Evolutionary conservation across 2,113 vertebrate species (phyloP), one percentile per base, ranked within the genome.

Genomic region (Oostethus manadensis): DNA sequence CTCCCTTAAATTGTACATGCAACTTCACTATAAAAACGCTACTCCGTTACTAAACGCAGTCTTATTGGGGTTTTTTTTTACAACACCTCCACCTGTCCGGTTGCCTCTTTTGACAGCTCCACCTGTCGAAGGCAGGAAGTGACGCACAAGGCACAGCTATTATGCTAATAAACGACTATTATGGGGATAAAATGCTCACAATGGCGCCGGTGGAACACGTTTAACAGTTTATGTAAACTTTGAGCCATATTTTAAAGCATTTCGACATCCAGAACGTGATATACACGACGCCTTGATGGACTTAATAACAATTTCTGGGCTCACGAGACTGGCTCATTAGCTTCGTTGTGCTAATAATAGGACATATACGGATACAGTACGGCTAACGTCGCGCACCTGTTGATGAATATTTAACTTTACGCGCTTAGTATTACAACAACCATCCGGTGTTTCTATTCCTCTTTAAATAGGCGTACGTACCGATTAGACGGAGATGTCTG

Each of bases 331-430:
- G 6, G 11, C 38, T 42, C 13, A 42, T 42, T 42, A 14, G 38
- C 38, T 42, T 42, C 14, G 38, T 42, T 42, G 8, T 17, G 23
- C 15, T 8, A 23, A 50, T 8, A 50, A 50, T 15, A 15, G 48
- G 6, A 50, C 15, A 21, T 50, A 50, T 23, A 23, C 11, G 7
- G 21, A 17, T 17, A 51, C 14, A 29, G 15, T 58, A 40, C 8
- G n/a, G 57, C 43, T 47, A 58, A 46, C 29, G 10, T 51, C 65
- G 64, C 61, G 66, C 81, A 85, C 80, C 77, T 84, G 80, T 73
- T 80, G 69, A 7, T 54, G 21, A 22, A 17, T 29, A 47, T 47
- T 53, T 35, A 26, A 23, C 38, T 14, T 42, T 42, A n/a, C 38
- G 38, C 11, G 5, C 11, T 42, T 14, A 3, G 1, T 42, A 3